Evolutionary conservation across 2,888 invertebrate genomes (phyloP).

Genomic region (Polia nebulosa): DNA sequence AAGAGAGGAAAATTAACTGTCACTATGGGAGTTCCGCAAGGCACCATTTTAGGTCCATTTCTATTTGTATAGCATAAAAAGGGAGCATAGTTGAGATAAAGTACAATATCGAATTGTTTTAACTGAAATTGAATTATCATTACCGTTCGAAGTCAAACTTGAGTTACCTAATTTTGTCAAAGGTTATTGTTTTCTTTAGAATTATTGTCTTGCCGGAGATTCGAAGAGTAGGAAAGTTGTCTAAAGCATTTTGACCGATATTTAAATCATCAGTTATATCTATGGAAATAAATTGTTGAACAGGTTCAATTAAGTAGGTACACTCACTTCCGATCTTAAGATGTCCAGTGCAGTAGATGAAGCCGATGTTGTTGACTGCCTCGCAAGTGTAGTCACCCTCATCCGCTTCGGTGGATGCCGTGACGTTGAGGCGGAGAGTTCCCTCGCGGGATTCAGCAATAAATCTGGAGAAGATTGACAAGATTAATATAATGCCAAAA

Average conservation of each 20-base stretch:
- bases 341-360: constrained; percentile 96
- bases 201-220: no score
- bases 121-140: no score
- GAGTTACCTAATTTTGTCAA: no score
- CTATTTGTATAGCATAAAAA: no score
- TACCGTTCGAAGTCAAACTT: no score
- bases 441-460: constrained; percentile 93
- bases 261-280: no score
- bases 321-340: constrained; percentile 97
- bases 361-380: constrained; percentile 97
- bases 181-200: no score
- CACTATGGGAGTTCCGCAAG: background rate
- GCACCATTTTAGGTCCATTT: background rate
- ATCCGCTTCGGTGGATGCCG: constrained; percentile 97
- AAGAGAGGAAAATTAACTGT: background rate
- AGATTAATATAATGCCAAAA: no score
- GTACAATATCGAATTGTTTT: no score
- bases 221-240: no score
- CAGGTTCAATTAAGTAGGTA: background rate
- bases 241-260: background rate
- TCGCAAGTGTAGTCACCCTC: constrained; percentile 99
- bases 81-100: no score
- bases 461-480: constrained; percentile 78
- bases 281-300: no score
- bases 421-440: constrained; percentile 96